A percentile compares a stretch with the other conserved stretches of the same genome.
Evolutionary conservation across 2,113 vertebrate species (phyloP).

Genomic region (Laticauda laticaudata): DNA sequence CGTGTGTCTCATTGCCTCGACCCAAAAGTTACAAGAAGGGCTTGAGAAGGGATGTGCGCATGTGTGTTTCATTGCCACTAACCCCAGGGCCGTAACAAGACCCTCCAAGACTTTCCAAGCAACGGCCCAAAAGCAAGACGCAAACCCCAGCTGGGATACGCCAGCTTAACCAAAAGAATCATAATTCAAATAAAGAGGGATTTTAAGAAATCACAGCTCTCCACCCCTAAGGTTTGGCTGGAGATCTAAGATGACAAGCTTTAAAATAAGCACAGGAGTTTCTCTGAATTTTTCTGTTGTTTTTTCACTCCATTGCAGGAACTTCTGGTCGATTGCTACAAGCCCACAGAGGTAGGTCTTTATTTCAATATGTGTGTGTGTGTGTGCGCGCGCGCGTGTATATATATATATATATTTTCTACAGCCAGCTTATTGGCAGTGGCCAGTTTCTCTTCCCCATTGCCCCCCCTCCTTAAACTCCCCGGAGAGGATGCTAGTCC

Average conservation of each 20-base stretch:
- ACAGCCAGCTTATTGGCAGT: neutral
- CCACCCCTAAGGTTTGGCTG: neutral
- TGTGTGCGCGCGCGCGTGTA: too few species aligned
- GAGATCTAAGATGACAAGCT: neutral
- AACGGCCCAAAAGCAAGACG: neutral
- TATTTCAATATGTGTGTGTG: too few species aligned
- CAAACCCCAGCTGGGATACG: neutral
- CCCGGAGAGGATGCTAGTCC: neutral
- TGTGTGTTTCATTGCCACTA: neutral
- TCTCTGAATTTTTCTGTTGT: too few species aligned
- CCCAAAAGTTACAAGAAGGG: neutral
- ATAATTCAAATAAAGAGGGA: neutral
- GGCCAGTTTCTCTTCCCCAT: neutral
- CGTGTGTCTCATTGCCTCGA: neutral
- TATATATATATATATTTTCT: neutral
- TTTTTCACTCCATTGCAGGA: conserved; percentile 66
- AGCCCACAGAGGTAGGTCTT: conserved; percentile 85
- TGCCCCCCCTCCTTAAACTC: neutral
- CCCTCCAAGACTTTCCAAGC: neutral
- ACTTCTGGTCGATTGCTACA: conserved; percentile 88
- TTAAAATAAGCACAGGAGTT: neutral
- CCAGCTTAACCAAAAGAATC: neutral
- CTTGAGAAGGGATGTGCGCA: neutral
- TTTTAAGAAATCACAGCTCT: neutral
- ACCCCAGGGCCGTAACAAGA: neutral